Conservation (phyloP, 2,888 invertebrate genomes). For the Meganola albula region DNA sequence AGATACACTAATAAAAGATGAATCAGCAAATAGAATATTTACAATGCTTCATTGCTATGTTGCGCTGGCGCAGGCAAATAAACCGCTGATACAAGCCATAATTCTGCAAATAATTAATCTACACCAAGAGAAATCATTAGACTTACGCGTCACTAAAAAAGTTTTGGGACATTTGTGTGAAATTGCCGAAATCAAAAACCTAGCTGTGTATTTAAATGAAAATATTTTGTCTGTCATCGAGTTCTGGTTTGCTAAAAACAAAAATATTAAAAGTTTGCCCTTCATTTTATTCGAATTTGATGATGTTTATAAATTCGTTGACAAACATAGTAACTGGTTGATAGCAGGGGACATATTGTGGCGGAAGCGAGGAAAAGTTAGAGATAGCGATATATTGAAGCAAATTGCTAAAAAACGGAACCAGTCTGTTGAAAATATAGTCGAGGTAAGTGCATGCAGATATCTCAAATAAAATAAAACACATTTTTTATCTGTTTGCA, state of each 20-base stretch:
- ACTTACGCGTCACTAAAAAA: slow-evolving; percentile 55
- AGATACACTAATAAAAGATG: slow-evolving; percentile 72
- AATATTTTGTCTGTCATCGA: slow-evolving; percentile 70
- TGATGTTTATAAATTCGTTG: slow-evolving; percentile 50
- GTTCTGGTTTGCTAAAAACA: slow-evolving; percentile 64
- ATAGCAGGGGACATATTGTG: slow-evolving; percentile 63
- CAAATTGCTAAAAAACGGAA: slow-evolving; percentile 23
- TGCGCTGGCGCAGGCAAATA: slow-evolving; percentile 71
- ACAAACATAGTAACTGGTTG: slow-evolving; percentile 63
- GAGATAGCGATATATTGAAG: slow-evolving; percentile 41
- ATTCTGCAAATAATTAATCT: slow-evolving; percentile 74
- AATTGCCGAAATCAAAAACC: slow-evolving; percentile 34
- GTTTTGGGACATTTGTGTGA: slow-evolving; percentile 55
- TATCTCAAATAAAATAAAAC: too few relatives aligned
- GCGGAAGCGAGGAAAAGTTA: slow-evolving; percentile 46
- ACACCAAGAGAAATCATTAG: slow-evolving; percentile 69
- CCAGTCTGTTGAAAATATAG: slow-evolving; percentile 14
- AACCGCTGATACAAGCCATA: slow-evolving; percentile 68
- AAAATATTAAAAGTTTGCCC: slow-evolving; percentile 59
- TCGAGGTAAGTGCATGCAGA: slow-evolving; percentile 53
- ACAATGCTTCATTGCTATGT: slow-evolving; percentile 77
- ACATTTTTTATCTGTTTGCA: too few relatives aligned
- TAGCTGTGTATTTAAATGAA: slow-evolving; percentile 49
- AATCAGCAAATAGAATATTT: slow-evolving; percentile 75
- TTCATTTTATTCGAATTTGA: slow-evolving; percentile 54